Conservation (phyloP, 92 coral and sea anemone species). For the Isaurus tuberculatus region DNA sequence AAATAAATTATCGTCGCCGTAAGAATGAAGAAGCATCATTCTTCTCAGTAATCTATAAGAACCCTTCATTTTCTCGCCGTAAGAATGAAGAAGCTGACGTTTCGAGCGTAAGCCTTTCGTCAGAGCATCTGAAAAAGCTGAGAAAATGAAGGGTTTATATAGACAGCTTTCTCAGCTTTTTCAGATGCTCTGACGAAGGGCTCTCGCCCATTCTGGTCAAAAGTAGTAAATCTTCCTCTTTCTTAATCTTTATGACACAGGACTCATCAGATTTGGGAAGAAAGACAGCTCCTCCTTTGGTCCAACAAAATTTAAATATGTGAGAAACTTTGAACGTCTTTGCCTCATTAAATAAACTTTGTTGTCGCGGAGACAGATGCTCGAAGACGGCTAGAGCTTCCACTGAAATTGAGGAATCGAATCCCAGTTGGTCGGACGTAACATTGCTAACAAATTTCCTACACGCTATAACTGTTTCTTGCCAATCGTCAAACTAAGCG, state of each 20-base stretch:
- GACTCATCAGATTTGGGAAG: not conserved
- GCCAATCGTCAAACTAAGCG: not conserved
- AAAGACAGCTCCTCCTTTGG: not conserved
- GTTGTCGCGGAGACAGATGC: not conserved
- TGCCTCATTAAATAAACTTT: not conserved
- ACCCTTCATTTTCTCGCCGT: too few species aligned
- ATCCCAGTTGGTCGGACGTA: not conserved
- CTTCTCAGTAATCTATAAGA: too few species aligned
- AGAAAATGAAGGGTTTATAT: too few species aligned
- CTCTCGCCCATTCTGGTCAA: not conserved
- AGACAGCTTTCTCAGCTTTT: too few species aligned
- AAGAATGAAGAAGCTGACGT: too few species aligned
- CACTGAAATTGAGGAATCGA: not conserved
- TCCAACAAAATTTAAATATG: not conserved
- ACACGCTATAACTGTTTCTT: slow-evolving; percentile 11
- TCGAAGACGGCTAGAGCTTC: not conserved
- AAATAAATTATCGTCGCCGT: too few species aligned
- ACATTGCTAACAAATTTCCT: not conserved
- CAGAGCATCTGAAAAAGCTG: too few species aligned
- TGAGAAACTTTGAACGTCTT: not conserved
- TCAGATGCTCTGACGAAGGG: too few species aligned
- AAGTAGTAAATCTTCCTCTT: not conserved
- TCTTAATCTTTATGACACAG: not conserved
- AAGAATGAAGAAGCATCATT: too few species aligned
- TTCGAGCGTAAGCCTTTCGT: too few species aligned